These are phyloP conservation scores for Cassiopea xamachana DNA, from an alignment of 30 jellyfish, hydroid and myxozoan genomes.

Conservation along the genomic window DNA sequence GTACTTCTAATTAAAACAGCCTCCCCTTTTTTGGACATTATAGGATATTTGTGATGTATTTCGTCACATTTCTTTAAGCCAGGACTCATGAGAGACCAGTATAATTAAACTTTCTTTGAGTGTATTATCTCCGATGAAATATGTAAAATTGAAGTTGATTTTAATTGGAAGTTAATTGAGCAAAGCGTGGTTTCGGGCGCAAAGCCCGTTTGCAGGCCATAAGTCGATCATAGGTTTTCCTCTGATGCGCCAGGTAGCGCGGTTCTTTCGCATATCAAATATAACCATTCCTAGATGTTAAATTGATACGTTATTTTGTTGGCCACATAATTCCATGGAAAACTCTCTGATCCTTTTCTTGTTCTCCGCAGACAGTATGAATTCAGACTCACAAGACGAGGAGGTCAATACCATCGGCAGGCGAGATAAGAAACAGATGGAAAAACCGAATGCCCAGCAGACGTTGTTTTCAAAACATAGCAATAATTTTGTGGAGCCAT, in stretches of 20 bases:
- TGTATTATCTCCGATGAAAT: not conserved
- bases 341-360: not conserved
- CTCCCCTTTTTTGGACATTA: too few species aligned
- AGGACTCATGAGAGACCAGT: too few species aligned
- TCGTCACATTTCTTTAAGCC: too few species aligned
- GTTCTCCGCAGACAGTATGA: conserved; percentile 26
- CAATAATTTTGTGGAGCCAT: not conserved
- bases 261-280: conserved; percentile 32
- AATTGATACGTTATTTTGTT: conserved; percentile 30
- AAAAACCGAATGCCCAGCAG: conserved; percentile 4
- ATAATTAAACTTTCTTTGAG: not conserved
- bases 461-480: conserved; percentile 4
- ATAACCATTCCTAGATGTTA: conserved; percentile 1
- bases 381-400: conserved; percentile 20
- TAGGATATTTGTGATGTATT: too few species aligned
- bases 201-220: not conserved
- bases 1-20: too few species aligned
- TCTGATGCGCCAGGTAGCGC: not conserved
- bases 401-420: conserved; percentile 5
- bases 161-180: too few species aligned
- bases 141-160: not conserved
- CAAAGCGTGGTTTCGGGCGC: not conserved
- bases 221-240: not conserved
- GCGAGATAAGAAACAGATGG: conserved; percentile 4
- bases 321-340: conserved; percentile 23